Evolutionary conservation across 2,113 vertebrate species (phyloP).

Genomic region (Cepphus grylle): DNA sequence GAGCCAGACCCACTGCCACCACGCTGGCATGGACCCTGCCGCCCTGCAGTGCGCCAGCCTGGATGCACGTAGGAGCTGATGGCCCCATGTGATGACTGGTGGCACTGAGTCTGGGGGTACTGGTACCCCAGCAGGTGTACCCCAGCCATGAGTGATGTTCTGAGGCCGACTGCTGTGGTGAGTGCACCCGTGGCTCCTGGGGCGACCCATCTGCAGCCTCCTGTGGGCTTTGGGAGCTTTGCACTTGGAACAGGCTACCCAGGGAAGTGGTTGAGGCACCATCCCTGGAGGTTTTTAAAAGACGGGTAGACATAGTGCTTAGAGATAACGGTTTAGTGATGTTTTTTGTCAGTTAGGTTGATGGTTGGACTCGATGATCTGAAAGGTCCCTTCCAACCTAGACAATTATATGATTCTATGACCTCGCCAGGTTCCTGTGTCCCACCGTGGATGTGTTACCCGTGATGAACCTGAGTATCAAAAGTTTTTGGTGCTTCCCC

Average conservation of each 20-base stretch:
- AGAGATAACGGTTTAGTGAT: no score
- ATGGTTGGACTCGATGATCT: no score
- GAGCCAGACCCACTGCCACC: not conserved
- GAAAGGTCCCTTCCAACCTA: no score
- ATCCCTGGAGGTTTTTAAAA: no score
- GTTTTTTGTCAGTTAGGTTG: no score
- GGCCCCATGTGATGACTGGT: not conserved
- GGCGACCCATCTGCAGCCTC: not conserved
- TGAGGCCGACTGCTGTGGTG: not conserved
- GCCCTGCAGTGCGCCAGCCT: fast-evolving
- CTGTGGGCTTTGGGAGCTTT: not conserved
- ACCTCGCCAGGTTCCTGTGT: not conserved
- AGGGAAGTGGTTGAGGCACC: no score
- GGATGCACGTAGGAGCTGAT: fast-evolving
- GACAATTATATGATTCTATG: no score
- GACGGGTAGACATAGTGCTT: no score
- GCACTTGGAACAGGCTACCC: not conserved
- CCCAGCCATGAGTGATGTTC: not conserved
- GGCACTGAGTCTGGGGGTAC: no score
- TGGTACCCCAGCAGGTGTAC: not conserved
- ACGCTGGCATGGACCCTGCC: fast-evolving
- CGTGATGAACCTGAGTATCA: no score
- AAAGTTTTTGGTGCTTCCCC: not conserved
- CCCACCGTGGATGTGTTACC: not conserved
- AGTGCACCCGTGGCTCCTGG: not conserved